A percentile compares a stretch with the other conserved stretches of the same genome.
Evolutionary conservation across 2,797 vertebrate genomes (phyloP).

Genomic region (Smutsia gigantea): DNA sequence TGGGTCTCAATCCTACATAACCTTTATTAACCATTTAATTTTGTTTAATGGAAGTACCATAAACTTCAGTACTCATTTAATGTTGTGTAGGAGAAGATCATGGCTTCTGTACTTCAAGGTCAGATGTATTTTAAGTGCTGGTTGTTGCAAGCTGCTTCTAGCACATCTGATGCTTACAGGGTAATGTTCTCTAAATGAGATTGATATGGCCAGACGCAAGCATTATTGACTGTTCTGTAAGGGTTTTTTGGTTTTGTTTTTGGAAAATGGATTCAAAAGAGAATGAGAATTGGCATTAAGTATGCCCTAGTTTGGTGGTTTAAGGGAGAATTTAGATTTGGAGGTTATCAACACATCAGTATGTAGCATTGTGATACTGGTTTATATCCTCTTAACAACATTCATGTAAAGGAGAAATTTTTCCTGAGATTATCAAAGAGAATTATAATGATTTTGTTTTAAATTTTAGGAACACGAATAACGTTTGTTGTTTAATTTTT

Average conservation of each 20-base stretch:
- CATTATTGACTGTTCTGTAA: not conserved
- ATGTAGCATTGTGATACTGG: not conserved
- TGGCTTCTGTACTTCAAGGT: not conserved
- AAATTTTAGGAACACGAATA: not conserved
- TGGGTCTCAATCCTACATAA: not conserved
- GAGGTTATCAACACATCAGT: not conserved
- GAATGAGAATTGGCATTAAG: not conserved
- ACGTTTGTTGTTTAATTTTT: not conserved
- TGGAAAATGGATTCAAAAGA: not conserved
- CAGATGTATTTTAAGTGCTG: not conserved
- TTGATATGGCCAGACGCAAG: not conserved
- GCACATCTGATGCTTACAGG: not conserved
- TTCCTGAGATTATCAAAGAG: not conserved
- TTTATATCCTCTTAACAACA: not conserved
- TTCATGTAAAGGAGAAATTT: not conserved
- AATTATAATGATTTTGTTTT: not conserved
- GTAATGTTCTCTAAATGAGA: not conserved
- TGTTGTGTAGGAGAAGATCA: not conserved
- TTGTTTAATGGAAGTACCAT: slow-evolving; percentile 9
- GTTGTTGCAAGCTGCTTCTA: not conserved
- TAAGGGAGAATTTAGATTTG: not conserved
- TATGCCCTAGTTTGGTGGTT: not conserved
- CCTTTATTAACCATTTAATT: slow-evolving; percentile 35
- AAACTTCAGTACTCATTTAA: not conserved
- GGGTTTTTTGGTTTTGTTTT: not conserved